These are phyloP conservation scores for Pleuronectes platessa DNA, from an alignment of 2,113 vertebrate species.

Conservation along the genomic window DNA sequence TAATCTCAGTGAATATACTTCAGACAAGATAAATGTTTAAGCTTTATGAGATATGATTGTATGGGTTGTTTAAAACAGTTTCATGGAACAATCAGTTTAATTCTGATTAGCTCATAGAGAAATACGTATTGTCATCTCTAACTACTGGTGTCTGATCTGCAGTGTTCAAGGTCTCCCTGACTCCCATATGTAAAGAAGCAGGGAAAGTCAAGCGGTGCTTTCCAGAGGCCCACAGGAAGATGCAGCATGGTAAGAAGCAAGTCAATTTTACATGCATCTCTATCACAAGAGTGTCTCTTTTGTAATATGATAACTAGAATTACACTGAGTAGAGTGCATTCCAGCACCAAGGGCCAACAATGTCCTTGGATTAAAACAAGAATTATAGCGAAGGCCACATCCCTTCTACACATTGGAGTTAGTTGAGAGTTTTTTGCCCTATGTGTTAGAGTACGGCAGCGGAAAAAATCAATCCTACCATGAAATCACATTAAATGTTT, in stretches of 20 bases:
- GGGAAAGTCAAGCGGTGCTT: constrained; percentile 5
- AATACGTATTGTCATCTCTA: constrained; percentile 9
- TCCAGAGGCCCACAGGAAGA: constrained; percentile 16
- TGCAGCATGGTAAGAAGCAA: constrained; percentile 43
- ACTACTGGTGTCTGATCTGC: constrained; percentile 2
- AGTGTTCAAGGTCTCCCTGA: constrained; percentile 40
- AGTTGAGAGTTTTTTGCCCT: too few relatives aligned
- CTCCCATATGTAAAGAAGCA: constrained; percentile 32
- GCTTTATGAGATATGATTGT: neutral
- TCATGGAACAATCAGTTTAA: neutral
- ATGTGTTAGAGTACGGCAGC: too few relatives aligned
- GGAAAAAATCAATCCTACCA: too few relatives aligned
- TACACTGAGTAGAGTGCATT: neutral
- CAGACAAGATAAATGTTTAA: neutral
- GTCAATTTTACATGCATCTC: neutral
- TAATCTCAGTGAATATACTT: too few relatives aligned
- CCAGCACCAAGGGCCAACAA: neutral
- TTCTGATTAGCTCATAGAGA: neutral
- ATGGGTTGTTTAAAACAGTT: neutral
- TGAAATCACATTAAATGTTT: too few relatives aligned
- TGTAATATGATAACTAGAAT: neutral
- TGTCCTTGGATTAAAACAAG: neutral
- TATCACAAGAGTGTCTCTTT: neutral
- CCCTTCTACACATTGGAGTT: neutral
- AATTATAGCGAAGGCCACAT: neutral